Base-by-base conservation (phyloP, 2,888 invertebrate species). In the Drosophila seclusa region DNA sequence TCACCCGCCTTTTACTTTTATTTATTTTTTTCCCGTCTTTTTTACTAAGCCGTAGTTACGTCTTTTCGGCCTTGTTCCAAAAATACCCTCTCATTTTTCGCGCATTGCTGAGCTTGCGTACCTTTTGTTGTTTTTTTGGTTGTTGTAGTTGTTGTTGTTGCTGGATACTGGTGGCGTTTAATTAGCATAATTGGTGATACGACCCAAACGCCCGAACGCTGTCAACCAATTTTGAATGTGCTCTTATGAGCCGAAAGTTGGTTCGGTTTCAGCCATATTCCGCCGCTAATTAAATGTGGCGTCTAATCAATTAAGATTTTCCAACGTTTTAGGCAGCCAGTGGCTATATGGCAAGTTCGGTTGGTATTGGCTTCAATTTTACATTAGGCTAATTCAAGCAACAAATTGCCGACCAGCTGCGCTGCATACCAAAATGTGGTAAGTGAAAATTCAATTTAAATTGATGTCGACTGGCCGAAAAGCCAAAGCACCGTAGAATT, bases 401-500 rank as follows among this genome's bases (percentile, higher is more conserved):
- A 89, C 91, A 91, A 91, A 91, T 91, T 91, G 85, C 71, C 54
- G 69, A 52, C 73, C 76, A 81, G 79, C 82, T 87, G 85, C 48
- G 67, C 72, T 74, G 85, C 80, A 85, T 85, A 85, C 87, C 70
- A 85, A 85, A 76, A 78, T 62, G 65, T 68, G 83, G 88, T 86
- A 88, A 89, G 80, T 85, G 82, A 83, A 91, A 91, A 91, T 91
- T 91, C 91, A 91, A 91, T 91, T 91, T 90, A 87, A 91, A 91
- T 91, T 90, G 89, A 89, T 89, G 83, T 76, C 81, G 86, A 83
- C 82, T 76, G 75, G 66, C 65, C 76, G 63, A 52, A 57, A 68
- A 64, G 77, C 74, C 61, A 73, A 64, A 71, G 54, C 60, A 52
- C 58, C 60, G 68, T 45, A 55, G 60, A 67, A 70, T 82, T 50